Evolutionary conservation across 2,888 invertebrate genomes (phyloP), one percentile per base, ranked within the genome.

Genomic region (Drosophila mimetica): DNA sequence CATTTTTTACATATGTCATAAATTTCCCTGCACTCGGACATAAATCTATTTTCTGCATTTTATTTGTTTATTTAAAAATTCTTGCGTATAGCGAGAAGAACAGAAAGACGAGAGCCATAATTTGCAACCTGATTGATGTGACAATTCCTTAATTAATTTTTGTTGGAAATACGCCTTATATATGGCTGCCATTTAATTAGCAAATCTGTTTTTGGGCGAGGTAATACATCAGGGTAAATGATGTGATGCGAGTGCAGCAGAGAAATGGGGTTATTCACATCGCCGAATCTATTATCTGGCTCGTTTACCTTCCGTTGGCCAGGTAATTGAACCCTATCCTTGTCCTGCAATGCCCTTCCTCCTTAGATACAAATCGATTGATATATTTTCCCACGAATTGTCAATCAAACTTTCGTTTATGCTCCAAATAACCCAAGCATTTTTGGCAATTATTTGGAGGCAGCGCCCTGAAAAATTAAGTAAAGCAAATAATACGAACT

Each of bases 51-150:
- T 86, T 76, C 76, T 74, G 86, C 79, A 83, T 86, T 83, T 87
- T 79, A 86, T 88, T 86, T 84, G 88, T 88, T 84, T 84, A 86
- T 84, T 86, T 82, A 42, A 63, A 71, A 85, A 87, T 73, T 71
- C 70, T 50, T 82, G 20, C 67, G 37, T 53, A 16, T 11, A 39
- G 16, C 37, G 32, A 42, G 34, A 41, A 60, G 16, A 54, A 51
- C 16, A 70, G 63, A 59, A 52, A 67, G 36, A 53, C 48, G 20
- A 60, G 18, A 55, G 50, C 65, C 63, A 73, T 73, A 86, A 89
- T 88, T 88, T 85, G 79, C 77, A 75, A 72, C 70, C 77, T 88
- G 89, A 90, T 90, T 89, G 89, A 89, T 89, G 89, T 86, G 90
- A 82, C 86, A 86, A 73, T 78, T 86, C 75, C 64, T 81, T 89